Conservation (phyloP, 1,140 invertebrate species). For the Araneus ventricosus region DNA sequence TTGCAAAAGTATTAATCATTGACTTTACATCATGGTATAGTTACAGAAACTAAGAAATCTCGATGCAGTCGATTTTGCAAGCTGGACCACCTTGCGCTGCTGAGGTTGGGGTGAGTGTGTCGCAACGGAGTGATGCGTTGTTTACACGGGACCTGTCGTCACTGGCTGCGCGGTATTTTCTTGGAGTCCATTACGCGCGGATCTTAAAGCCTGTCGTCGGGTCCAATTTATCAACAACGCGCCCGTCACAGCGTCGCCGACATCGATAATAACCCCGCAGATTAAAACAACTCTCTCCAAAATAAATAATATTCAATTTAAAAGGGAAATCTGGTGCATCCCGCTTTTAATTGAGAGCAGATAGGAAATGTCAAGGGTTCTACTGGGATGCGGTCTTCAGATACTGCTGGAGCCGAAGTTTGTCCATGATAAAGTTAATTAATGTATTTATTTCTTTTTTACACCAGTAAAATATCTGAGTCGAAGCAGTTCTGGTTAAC, state of each 20-base stretch:
- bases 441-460: no score
- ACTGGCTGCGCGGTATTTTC: not conserved
- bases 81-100: not conserved
- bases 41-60: no score
- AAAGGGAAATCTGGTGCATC: not conserved
- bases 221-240: constrained; percentile 42
- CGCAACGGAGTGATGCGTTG: not conserved
- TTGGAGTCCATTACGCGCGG: constrained; percentile 15
- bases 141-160: constrained; percentile 23
- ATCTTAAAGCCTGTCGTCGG: constrained; percentile 5
- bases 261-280: not conserved
- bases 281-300: not conserved
- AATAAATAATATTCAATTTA: not conserved
- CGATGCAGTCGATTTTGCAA: not conserved
- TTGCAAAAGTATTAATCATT: not conserved
- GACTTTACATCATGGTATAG: not conserved
- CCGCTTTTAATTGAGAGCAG: not conserved
- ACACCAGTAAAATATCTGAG: no score
- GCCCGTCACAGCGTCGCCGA: not conserved
- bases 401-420: no score
- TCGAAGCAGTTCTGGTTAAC: no score
- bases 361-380: not conserved
- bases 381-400: no score
- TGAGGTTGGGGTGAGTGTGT: not conserved
- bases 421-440: no score